Base-by-base conservation (phyloP, 2,113 vertebrate genomes). In the crab-eating macaque (Macaca fascicularis) region DNA sequence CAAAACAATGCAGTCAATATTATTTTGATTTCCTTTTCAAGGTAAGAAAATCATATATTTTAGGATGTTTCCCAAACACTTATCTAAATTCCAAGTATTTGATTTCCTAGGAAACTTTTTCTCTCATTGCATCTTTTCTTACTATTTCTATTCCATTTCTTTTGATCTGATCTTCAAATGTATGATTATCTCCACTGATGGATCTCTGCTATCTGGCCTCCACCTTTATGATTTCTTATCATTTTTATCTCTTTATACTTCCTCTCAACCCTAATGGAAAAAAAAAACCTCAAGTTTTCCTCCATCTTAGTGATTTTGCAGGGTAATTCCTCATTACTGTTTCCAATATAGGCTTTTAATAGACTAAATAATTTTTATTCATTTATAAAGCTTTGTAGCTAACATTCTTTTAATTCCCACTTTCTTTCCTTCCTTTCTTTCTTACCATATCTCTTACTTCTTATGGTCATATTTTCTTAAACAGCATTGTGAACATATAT, bases 1-100 rank as follows among this genome's bases (percentile, higher is more conserved):
- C n/a, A 40, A 61, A 76, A 52, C 38, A 89, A 76, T 92, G n/a
- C n/a, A 92, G 83, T 89, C 67, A 95, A n/a, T 69, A 92, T 88
- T 79, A 90, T 88, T 90, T 95, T 84, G 10, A 75, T 61, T 3
- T 91, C 2, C 82, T 94, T 95, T 90, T 32, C 40, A 86, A 61
- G 45, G 16, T 81, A 14, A 78, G 14, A 93, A 85, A 93, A 93
- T 82, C 43, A 87, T 32, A 45, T 45, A 87, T 61, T 87, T 93
- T 86, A 87, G 48, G 12, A 86, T 55, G 52, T 35, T 76, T 86
- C 74, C 38, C 19, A 20, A 72, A 69, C n/a, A 83, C 6, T 61
- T 92, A 43, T 38, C 22, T 85, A 89, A 45, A 86, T 38, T 69
- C 4, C 5, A 94, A 85, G 40, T 93, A 57, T 93, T 76, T 85